Evolutionary conservation across 2,888 invertebrate species (phyloP).

Genomic region (Drosophila imparisetae): DNA sequence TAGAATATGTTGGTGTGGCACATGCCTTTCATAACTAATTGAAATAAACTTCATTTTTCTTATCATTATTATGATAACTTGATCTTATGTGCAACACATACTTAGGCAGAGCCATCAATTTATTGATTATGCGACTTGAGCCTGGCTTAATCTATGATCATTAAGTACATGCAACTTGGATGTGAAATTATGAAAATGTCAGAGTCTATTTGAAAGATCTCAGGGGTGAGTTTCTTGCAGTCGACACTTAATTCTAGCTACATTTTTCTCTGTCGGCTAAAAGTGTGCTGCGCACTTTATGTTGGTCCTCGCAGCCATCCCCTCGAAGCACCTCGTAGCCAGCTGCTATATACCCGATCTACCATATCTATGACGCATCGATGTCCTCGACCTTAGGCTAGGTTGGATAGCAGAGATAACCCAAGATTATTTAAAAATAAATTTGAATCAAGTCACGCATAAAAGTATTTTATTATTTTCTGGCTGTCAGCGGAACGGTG

Average conservation of each 20-base stretch:
- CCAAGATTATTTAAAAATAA: neutral
- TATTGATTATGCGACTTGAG: neutral
- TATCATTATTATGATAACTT: neutral
- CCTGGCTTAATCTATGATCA: neutral
- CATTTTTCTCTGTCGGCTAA: neutral
- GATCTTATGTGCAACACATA: neutral
- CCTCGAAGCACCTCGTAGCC: neutral
- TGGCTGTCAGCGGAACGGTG: neutral
- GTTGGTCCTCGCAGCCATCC: neutral
- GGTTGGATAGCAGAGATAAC: neutral
- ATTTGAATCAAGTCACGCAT: conserved; percentile 1
- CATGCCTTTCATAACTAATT: neutral
- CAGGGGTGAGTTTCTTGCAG: conserved; percentile 4
- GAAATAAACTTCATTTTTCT: neutral
- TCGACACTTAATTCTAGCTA: neutral
- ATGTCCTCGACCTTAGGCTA: neutral
- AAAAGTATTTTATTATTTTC: neutral
- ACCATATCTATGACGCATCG: neutral
- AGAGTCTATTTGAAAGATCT: neutral
- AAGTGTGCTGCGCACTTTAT: neutral
- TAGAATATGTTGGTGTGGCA: neutral
- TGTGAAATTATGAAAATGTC: neutral
- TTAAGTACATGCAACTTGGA: neutral
- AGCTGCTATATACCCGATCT: neutral
- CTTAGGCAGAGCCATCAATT: neutral